A percentile compares a stretch with the other conserved stretches of the same genome.
phyloP scores from a whole-genome alignment of 2,797 vertebrate genomes.

The Chiropotes sagulatus region DNA sequence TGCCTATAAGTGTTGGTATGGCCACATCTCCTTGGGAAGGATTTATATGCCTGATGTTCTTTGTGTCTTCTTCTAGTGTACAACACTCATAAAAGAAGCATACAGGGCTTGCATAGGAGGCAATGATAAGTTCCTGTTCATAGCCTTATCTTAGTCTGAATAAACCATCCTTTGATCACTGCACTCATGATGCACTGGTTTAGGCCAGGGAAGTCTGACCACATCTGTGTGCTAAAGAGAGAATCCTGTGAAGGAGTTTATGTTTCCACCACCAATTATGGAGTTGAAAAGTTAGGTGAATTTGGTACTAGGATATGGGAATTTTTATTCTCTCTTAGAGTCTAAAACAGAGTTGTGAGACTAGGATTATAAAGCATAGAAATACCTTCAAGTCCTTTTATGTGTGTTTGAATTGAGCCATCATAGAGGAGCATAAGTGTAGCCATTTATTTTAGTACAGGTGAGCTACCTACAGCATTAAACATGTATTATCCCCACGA shows the following conservation, averaged over 20 bases:
- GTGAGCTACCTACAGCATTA: neutral
- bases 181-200: accelerated
- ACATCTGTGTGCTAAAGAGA: neutral
- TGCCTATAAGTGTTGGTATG: neutral
- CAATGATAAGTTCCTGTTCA: neutral
- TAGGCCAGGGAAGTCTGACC: neutral
- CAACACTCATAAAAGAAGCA: neutral
- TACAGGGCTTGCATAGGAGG: neutral
- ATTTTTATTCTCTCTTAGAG: neutral
- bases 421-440: neutral
- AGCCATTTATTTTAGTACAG: neutral
- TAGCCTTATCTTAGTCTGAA: neutral
- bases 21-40: neutral
- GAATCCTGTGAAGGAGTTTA: neutral
- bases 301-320: neutral
- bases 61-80: neutral
- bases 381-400: neutral
- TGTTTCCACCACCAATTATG: neutral
- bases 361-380: neutral
- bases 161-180: neutral
- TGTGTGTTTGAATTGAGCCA: neutral
- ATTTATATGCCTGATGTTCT: neutral
- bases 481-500: neutral
- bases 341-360: neutral
- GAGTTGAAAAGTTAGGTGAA: neutral